Evolutionary conservation across 2,888 invertebrate genomes (phyloP).

Genomic region (Lasioglossum marginatum): DNA sequence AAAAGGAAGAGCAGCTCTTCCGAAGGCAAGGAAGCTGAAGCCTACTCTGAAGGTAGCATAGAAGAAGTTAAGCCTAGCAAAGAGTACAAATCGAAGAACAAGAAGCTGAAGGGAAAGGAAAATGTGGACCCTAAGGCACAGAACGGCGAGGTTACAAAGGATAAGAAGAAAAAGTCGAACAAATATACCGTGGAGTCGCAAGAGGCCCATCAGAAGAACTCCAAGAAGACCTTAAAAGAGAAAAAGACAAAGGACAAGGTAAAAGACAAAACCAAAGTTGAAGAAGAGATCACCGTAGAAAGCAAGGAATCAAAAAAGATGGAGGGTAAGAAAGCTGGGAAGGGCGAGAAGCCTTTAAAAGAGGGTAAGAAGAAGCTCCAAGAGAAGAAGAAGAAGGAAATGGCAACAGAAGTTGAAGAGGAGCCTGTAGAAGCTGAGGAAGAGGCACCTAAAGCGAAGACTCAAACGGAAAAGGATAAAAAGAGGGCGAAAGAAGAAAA

Average conservation of each 20-base stretch:
- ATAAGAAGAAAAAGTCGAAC: constrained; percentile 48
- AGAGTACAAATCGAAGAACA: constrained; percentile 54
- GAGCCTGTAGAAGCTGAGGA: constrained; percentile 29
- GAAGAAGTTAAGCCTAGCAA: constrained; percentile 26
- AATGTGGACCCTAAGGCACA: constrained; percentile 25
- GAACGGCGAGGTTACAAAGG: constrained; percentile 24
- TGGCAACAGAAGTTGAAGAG: neutral
- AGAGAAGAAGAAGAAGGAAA: constrained; percentile 19
- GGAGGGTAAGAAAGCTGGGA: neutral
- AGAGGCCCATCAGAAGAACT: constrained; percentile 27
- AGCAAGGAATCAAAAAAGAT: constrained; percentile 37
- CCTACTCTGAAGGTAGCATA: neutral
- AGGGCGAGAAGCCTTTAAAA: constrained; percentile 28
- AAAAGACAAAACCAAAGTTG: neutral
- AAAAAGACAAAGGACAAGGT: constrained; percentile 42
- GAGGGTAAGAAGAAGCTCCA: constrained; percentile 36
- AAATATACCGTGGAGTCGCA: constrained; percentile 35
- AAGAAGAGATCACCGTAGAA: constrained; percentile 14
- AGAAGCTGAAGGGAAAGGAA: constrained; percentile 47
- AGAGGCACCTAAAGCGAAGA: constrained; percentile 31
- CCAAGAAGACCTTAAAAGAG: constrained; percentile 49
- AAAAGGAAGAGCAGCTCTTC: constrained; percentile 41
- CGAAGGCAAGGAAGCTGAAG: constrained; percentile 19
- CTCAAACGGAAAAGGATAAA: neutral
- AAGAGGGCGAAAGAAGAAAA: constrained; percentile 32